Evolutionary conservation across 2,888 invertebrate species (phyloP), one percentile per base, ranked within the genome.

Genomic region (Rotaria socialis): DNA sequence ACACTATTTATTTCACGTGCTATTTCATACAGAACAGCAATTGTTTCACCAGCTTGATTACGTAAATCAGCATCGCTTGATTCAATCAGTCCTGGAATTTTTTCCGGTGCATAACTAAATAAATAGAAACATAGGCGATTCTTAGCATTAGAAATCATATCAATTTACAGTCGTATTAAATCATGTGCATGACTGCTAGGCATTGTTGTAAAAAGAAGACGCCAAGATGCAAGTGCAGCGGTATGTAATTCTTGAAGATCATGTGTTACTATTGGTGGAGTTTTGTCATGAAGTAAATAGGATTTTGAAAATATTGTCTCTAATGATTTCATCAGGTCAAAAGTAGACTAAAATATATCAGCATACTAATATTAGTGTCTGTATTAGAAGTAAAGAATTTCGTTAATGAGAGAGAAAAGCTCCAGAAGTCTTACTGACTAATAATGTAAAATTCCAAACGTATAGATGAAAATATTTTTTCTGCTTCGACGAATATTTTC

Each of bases 171-270:
- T 67, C 67, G 67, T 24, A 89, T 89, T 89, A 88, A 91, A 91
- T 89, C 90, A 80, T 89, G 88, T 16, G 90, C 88, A 86, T 90
- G 88, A 86, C 89, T 88, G 87, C 89, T 88, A 16, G 94, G 92
- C 90, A 95, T 93, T 67, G 95, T 92, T n/a, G 96, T 94, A 74
- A 96, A 92, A 86, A 98, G 93, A 86, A 98, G 93, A 88, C 95
- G 94, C 97, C 97, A 98, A 7, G 95, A 94, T 88, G 94, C 94
- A 87, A 98, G 92, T 24, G 97, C 96, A 56, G 89, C 89, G 94
- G 94, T 86, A 94, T 94, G 96, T 88, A 96, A 92, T 87, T 93
- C 92, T 85, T 94, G 94, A 75, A 94, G 92, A 88, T 95, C 94
- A 19, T 94, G 93, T 58, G 93, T 92, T 41, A 94, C 93, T 85